phyloP scores from a whole-genome alignment of 2,888 invertebrate species.

The Minunthozetes semirufus region DNA sequence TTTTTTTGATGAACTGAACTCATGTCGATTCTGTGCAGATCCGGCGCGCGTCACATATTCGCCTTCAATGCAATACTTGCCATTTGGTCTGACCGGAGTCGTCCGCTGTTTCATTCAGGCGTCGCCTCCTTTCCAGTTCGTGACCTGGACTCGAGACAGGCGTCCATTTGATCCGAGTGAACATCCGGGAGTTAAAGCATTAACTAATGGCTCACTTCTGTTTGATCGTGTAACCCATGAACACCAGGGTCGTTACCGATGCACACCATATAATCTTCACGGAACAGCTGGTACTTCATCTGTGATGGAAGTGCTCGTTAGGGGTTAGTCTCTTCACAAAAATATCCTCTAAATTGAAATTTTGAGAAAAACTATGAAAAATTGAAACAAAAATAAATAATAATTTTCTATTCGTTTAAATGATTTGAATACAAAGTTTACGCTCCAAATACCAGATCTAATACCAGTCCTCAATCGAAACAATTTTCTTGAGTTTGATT shows the following conservation, averaged over 20 bases:
- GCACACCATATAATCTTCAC: conserved; percentile 89
- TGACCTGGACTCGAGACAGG: conserved; percentile 96
- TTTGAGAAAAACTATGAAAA: background rate
- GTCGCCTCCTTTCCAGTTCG: conserved; percentile 88
- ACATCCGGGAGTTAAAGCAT: conserved; percentile 83
- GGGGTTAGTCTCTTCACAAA: conserved; percentile 46
- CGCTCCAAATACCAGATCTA: too few relatives aligned
- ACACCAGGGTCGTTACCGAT: conserved; percentile 72
- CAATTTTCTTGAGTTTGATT: background rate
- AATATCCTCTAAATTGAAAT: background rate
- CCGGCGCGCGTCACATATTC: conserved; percentile 93
- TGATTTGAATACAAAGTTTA: background rate
- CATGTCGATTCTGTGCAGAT: conserved; percentile 66
- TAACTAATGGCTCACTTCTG: conserved; percentile 86
- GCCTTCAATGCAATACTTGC: conserved; percentile 87
- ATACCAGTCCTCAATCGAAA: background rate
- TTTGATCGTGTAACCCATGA: conserved; percentile 64
- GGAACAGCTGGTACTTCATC: conserved; percentile 88
- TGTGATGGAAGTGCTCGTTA: conserved; percentile 59
- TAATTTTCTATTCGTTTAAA: background rate
- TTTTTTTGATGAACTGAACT: too few relatives aligned
- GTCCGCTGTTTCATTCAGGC: conserved; percentile 95
- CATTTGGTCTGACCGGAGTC: conserved; percentile 73
- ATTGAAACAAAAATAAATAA: background rate
- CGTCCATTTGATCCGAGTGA: conserved; percentile 83